A percentile compares a stretch with the other conserved stretches of the same genome.
Evolutionary conservation across 1,140 invertebrate genomes (phyloP).

Genomic region (Brachionus asplanchnoidis): DNA sequence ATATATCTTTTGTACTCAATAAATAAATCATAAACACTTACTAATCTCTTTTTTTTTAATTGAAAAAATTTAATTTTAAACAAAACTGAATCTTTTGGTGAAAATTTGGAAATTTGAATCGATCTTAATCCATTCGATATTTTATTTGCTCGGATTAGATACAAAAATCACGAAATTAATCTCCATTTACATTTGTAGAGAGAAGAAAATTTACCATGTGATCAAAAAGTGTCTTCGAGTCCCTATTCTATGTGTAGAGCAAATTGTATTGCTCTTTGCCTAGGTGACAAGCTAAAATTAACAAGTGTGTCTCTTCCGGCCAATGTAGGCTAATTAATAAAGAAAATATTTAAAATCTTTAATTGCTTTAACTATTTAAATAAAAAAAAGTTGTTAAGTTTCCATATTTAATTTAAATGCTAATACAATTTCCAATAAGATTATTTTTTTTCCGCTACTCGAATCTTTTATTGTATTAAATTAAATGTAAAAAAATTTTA

Average conservation of each 20-base stretch:
- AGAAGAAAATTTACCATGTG: neutral
- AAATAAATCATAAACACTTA: neutral
- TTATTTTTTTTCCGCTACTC: neutral
- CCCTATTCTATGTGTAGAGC: neutral
- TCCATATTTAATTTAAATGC: neutral
- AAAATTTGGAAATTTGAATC: neutral
- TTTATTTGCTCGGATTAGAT: neutral
- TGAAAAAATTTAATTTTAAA: neutral
- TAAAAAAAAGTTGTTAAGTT: neutral
- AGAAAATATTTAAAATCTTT: neutral
- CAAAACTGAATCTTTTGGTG: neutral
- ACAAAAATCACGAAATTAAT: neutral
- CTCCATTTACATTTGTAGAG: neutral
- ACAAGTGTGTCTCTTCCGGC: neutral
- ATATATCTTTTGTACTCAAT: neutral
- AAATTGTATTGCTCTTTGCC: neutral
- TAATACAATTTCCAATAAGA: neutral
- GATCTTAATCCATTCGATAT: neutral
- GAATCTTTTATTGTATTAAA: too few species aligned
- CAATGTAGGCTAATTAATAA: neutral
- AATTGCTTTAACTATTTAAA: neutral
- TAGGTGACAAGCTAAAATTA: neutral
- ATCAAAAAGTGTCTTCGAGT: neutral
- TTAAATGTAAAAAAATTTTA: neutral
- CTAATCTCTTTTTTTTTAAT: neutral